A percentile compares a stretch with the other conserved stretches of the same genome.
Evolutionary conservation across 2,888 invertebrate species (phyloP).

Genomic region (Eurois occulta): DNA sequence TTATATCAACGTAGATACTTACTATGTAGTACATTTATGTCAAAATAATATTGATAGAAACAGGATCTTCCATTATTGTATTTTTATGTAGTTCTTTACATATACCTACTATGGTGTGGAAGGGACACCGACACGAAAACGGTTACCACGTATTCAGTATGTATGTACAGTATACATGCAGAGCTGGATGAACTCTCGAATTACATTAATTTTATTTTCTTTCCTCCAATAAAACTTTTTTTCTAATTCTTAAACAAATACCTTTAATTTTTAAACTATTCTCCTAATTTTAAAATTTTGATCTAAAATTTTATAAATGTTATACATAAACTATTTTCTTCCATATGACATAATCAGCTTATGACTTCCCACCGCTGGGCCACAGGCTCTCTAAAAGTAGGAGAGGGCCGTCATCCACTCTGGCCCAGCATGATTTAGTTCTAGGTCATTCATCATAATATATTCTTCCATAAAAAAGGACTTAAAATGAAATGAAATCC

Average conservation of each 20-base stretch:
- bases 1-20: conserved; percentile 11
- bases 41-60: not conserved
- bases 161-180: too few species aligned
- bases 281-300: not conserved
- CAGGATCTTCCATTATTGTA: not conserved
- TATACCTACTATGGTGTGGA: not conserved
- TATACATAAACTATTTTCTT: too few species aligned
- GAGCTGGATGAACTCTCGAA: conserved; percentile 3
- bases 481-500: conserved; percentile 7
- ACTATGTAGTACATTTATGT: not conserved
- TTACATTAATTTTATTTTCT: not conserved
- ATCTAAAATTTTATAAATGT: not conserved
- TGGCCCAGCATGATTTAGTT: not conserved
- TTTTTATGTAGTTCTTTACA: not conserved
- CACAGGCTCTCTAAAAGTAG: too few species aligned
- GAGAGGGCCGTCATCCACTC: not conserved
- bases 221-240: not conserved
- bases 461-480: not conserved
- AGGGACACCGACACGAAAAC: too few species aligned
- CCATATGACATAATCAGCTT: not conserved
- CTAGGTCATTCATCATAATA: not conserved
- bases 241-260: not conserved
- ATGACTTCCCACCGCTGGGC: not conserved
- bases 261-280: not conserved
- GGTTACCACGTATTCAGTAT: too few species aligned